Percentiles rank a stretch among this genome's conserved stretches.
phyloP scores from a whole-genome alignment of 2,888 invertebrate species.

The Dromius quadrimaculatus region DNA sequence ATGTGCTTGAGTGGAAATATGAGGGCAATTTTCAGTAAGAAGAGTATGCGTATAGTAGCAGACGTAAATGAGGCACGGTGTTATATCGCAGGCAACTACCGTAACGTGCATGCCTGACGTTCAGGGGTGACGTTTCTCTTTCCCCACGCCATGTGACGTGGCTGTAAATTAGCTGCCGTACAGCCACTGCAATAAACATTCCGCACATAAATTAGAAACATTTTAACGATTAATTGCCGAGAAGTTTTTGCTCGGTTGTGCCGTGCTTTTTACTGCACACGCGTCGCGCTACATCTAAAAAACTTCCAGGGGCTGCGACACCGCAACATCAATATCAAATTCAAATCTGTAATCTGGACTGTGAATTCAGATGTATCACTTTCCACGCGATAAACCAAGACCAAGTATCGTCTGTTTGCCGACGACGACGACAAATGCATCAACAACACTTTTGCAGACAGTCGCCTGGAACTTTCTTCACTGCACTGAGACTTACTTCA shows the following conservation, averaged over 20 bases:
- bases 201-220: constrained; percentile 68
- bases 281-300: background rate
- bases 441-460: background rate
- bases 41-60: background rate
- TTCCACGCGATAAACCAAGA: constrained; percentile 15
- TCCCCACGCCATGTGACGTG: constrained; percentile 64
- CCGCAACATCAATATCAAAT: constrained; percentile 29
- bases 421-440: constrained; percentile 1
- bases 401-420: constrained; percentile 7
- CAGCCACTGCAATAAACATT: constrained; percentile 65
- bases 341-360: constrained; percentile 1
- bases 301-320: background rate
- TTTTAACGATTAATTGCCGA: constrained; percentile 59
- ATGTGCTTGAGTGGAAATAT: no score
- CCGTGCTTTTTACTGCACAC: constrained; percentile 17
- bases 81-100: constrained; percentile 1
- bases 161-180: constrained; percentile 65
- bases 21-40: no score
- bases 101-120: constrained; percentile 36
- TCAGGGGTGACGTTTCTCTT: constrained; percentile 31
- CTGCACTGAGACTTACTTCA: no score
- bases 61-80: constrained; percentile 18
- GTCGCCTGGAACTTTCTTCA: background rate
- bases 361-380: constrained; percentile 1
- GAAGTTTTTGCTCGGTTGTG: constrained; percentile 30